These are phyloP conservation scores for Cynaeus angustus DNA, from an alignment of 2,888 invertebrate species.

Conservation along the genomic window DNA sequence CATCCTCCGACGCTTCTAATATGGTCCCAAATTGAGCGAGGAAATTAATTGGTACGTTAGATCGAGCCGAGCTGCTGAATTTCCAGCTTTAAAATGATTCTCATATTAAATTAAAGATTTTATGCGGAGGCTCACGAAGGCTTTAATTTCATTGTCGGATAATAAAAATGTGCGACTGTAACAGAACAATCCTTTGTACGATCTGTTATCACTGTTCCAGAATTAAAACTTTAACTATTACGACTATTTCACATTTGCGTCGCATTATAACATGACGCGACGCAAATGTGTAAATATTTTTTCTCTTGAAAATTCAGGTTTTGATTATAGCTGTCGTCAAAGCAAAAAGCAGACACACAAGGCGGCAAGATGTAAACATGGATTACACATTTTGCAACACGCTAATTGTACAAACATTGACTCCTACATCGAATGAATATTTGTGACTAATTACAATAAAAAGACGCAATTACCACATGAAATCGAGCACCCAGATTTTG, in stretches of 20 bases:
- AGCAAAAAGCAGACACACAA: slow-evolving; percentile 11
- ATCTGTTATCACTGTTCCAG: too few relatives aligned
- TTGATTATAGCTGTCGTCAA: neutral
- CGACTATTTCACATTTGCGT: too few relatives aligned
- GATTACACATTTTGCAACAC: slow-evolving; percentile 13
- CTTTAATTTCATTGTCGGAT: neutral
- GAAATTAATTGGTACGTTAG: slow-evolving; percentile 30
- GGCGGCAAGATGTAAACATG: slow-evolving; percentile 1
- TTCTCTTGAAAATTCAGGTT: neutral
- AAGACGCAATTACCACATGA: slow-evolving; percentile 7
- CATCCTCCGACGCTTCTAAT: slow-evolving; percentile 21
- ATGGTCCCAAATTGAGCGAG: slow-evolving; percentile 27
- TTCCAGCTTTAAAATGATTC: slow-evolving; percentile 22
- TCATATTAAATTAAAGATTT: slow-evolving; percentile 17
- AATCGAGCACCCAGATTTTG: neutral
- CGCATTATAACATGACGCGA: too few relatives aligned
- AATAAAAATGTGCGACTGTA: neutral
- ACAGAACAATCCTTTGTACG: neutral
- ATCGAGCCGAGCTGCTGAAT: slow-evolving; percentile 11
- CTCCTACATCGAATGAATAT: neutral
- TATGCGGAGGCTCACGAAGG: neutral
- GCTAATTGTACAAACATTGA: slow-evolving; percentile 11
- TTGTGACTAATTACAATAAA: slow-evolving; percentile 13
- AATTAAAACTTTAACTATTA: too few relatives aligned
- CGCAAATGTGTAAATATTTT: too few relatives aligned